Evolutionary conservation across 2,888 invertebrate genomes (phyloP).

Genomic region (Notocelia uddmanniana): DNA sequence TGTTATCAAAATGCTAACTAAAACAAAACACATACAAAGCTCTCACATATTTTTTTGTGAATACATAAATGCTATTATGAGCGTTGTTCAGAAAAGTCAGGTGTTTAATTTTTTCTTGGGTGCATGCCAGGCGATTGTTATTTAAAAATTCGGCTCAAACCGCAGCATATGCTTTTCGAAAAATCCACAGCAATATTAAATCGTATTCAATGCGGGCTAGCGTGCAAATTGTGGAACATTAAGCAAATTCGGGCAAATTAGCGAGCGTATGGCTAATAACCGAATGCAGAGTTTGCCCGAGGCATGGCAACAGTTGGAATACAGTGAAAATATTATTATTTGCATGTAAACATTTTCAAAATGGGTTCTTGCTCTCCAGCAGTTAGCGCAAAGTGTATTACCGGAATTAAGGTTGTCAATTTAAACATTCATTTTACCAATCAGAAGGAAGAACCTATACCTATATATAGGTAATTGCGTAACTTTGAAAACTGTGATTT

Average conservation of each 20-base stretch:
- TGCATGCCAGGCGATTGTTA: slow-evolving; percentile 64
- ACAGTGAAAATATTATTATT: slow-evolving; percentile 51
- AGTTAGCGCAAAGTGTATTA: slow-evolving; percentile 34
- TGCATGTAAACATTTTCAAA: slow-evolving; percentile 44
- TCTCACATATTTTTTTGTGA: slow-evolving; percentile 26
- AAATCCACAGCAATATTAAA: slow-evolving; percentile 52
- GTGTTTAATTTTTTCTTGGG: slow-evolving; percentile 68
- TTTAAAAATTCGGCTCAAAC: slow-evolving; percentile 60
- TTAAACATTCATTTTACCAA: slow-evolving; percentile 26
- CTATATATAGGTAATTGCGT: slow-evolving; percentile 3
- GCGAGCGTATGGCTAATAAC: slow-evolving; percentile 66
- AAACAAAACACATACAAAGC: slow-evolving; percentile 42
- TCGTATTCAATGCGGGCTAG: slow-evolving; percentile 52
- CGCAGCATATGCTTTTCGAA: slow-evolving; percentile 56
- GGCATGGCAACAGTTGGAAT: slow-evolving; percentile 56
- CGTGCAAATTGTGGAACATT: slow-evolving; percentile 70
- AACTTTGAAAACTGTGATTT: neutral
- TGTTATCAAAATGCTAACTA: slow-evolving; percentile 47
- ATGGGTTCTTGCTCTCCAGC: slow-evolving; percentile 39
- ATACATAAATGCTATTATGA: slow-evolving; percentile 45
- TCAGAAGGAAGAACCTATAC: too few species aligned
- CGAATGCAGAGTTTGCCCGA: slow-evolving; percentile 59
- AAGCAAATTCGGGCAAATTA: slow-evolving; percentile 75
- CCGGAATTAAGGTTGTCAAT: slow-evolving; percentile 25
- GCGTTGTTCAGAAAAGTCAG: slow-evolving; percentile 52